phyloP scores from a whole-genome alignment of 2,113 vertebrate species.

The Pachyramphus minor region DNA sequence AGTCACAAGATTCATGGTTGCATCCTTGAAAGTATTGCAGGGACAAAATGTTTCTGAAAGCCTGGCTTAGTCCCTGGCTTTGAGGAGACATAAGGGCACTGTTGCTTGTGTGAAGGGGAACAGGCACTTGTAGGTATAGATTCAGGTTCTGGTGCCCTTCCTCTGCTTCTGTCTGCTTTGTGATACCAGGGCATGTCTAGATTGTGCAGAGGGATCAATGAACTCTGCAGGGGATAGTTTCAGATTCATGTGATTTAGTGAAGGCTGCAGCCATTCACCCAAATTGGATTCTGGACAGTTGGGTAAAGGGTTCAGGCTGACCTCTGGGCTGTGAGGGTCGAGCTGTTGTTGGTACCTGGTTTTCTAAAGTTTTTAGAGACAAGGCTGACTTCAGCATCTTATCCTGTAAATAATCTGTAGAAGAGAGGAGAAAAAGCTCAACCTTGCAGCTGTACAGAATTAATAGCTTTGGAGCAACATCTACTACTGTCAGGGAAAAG shows the following conservation, averaged over 20 bases:
- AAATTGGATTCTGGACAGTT: fast-evolving
- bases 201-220: neutral
- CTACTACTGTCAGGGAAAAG: neutral
- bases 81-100: neutral
- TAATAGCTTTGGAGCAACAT: neutral
- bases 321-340: neutral
- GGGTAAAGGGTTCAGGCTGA: neutral
- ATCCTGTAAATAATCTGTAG: neutral
- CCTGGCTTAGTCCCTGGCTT: neutral
- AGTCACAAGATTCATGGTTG: neutral
- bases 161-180: neutral
- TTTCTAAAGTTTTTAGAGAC: neutral
- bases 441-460: neutral
- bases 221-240: neutral
- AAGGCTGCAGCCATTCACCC: neutral
- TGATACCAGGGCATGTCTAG: neutral
- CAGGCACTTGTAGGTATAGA: neutral
- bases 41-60: neutral
- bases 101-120: neutral
- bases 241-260: neutral
- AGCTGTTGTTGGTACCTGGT: neutral
- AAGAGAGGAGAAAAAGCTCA: neutral
- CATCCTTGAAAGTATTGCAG: neutral
- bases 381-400: neutral
- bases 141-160: neutral